Evolutionary conservation across 2,113 vertebrate species (phyloP), one percentile per base, ranked within the genome.

Genomic region (Tychaedon coryphoeus): DNA sequence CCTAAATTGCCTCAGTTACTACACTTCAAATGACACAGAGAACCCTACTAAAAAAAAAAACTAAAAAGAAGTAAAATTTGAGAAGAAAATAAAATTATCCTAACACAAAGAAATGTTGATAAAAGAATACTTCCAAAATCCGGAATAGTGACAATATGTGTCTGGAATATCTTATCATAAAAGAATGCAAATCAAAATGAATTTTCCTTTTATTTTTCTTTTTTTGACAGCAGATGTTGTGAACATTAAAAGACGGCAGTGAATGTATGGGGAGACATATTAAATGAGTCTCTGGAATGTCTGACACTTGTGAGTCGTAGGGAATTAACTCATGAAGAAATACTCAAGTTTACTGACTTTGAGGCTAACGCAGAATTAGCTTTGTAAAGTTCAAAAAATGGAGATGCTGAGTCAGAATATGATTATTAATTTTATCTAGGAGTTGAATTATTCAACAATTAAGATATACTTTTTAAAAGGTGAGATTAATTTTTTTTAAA

Each of bases 141-240:
- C 73, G 33, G 24, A 95, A 69, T 70, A 92, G 56, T 56, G 42
- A 40, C 15, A 82, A 19, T 62, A 79, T 53, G 28, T 76, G 14
- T 56, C 56, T 83, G 40, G 25, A 96, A 94, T 73, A n/a, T 8
- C 38, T 92, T 86, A 79, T 36, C n/a, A 57, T 60, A 65, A 86
- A 95, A 95, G 31, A 48, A 87, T 79, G 75, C 19, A 97, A 95
- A 95, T 93, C 36, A 72, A 91, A 86, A 94, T 19, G 29, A 19
- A 66, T 85, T 90, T 92, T 97, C 33, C 18, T 34, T 97, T 86
- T 88, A 25, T 93, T 97, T 92, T 82, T 45, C 31, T 93, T 91
- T 94, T 94, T 66, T 90, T 88, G 85, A 96, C 60, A 92, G 75
- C 74, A 97, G 71, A 96, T 87, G 51, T 73, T 95, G 34, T 71